A percentile compares a stretch with the other conserved stretches of the same genome.
These are phyloP conservation scores for Elephas maximus DNA, from an alignment of 2,113 vertebrate species.

Conservation along the genomic window DNA sequence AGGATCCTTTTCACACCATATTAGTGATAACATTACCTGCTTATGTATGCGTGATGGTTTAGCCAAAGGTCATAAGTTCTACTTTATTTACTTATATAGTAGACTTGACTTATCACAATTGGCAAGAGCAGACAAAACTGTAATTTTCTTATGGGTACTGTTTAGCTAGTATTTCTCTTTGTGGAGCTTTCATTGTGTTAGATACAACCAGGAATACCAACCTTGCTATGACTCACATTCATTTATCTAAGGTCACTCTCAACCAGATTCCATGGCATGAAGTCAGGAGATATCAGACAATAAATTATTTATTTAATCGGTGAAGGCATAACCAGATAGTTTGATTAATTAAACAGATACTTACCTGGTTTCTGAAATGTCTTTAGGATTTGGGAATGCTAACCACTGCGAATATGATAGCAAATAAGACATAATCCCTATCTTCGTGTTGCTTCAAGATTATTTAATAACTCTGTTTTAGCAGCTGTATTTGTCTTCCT, in stretches of 20 bases:
- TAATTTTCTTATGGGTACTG: constrained; percentile 5
- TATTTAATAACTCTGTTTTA: neutral
- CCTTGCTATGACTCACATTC: neutral
- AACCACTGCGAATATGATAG: neutral
- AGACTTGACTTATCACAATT: neutral
- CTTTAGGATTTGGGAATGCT: neutral
- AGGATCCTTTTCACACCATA: neutral
- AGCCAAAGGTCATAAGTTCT: neutral
- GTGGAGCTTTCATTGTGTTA: neutral
- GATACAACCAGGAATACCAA: neutral
- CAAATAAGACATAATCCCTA: neutral
- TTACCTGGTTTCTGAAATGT: neutral
- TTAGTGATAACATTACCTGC: neutral
- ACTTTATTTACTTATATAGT: neutral
- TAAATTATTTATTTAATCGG: constrained; percentile 4
- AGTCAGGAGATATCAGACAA: neutral
- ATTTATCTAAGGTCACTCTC: neutral
- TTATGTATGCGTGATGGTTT: neutral
- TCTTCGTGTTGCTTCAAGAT: neutral
- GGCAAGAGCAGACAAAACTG: neutral
- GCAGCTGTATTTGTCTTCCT: neutral
- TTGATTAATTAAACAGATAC: neutral
- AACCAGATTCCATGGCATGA: neutral
- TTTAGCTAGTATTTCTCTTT: neutral
- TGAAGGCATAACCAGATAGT: neutral